Percentiles rank a stretch among this genome's conserved stretches.
These are phyloP conservation scores for Xanthostigma xanthostigma DNA, from an alignment of 2,888 invertebrate species.

Conservation along the genomic window DNA sequence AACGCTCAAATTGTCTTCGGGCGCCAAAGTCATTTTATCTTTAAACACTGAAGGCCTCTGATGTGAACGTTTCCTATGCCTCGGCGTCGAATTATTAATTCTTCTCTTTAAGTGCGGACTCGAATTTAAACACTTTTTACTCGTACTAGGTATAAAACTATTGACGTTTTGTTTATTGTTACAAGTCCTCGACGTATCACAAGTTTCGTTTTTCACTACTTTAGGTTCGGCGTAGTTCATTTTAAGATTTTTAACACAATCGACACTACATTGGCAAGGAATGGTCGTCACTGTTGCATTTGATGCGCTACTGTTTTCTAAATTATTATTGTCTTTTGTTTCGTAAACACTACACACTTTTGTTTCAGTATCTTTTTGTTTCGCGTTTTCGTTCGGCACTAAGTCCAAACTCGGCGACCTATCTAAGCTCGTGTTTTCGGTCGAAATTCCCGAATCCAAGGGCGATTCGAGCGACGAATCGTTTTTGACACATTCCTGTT, in stretches of 20 bases:
- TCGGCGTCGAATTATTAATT: neutral
- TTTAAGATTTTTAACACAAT: constrained; percentile 5
- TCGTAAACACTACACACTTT: neutral
- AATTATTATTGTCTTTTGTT: constrained; percentile 1
- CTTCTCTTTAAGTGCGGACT: constrained; percentile 1
- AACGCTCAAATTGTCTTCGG: constrained; percentile 21
- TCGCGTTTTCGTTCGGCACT: neutral
- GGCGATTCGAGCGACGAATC: constrained; percentile 24
- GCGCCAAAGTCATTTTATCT: neutral
- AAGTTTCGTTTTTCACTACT: constrained; percentile 2
- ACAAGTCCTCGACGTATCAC: neutral
- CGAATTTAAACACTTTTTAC: constrained; percentile 3
- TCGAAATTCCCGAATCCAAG: constrained; percentile 54
- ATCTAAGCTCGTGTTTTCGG: constrained; percentile 56
- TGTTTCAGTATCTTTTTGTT: neutral
- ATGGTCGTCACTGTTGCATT: constrained; percentile 23
- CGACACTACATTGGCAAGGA: constrained; percentile 5
- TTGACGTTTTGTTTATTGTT: neutral
- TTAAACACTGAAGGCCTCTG: neutral
- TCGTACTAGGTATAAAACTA: constrained; percentile 2
- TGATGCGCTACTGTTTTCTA: constrained; percentile 22
- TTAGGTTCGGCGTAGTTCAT: constrained; percentile 3
- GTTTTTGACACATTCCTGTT: constrained; percentile 4
- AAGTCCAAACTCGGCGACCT: constrained; percentile 44
- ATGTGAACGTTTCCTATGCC: constrained; percentile 1